Evolutionary conservation across 2,888 invertebrate genomes (phyloP), one percentile per base, ranked within the genome.

Genomic region (Eucera pruinosa): DNA sequence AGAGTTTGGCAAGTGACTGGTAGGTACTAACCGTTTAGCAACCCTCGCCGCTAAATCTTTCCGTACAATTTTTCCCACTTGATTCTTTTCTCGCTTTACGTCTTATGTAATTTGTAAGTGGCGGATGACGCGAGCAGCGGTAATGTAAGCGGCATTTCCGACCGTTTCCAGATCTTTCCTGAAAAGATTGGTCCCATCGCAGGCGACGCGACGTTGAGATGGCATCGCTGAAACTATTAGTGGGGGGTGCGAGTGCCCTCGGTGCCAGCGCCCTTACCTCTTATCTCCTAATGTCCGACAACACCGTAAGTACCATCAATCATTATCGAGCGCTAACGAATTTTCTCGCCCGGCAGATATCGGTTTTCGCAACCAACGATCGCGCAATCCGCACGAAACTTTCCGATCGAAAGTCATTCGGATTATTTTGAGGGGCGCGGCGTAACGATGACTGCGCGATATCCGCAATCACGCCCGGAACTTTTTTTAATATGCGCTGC

Each of bases 191-290:
- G 65, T 33, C 2, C n/a, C 57, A 25, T n/a, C 25, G 18, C 20
- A 54, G 58, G 36, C 45, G 61, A 74, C 52, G 41, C n/a, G n/a
- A n/a, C n/a, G n/a, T n/a, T 33, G 85, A 55, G 61, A 91, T 91
- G 91, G 90, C 91, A 54, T 88, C 89, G 64, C 78, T 91, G 65
- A 88, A 87, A 81, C 78, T 94, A 90, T 90, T 95, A 80, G 92
- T 95, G 76, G 93, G 95, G 25, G 94, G 94, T 47, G 94, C 95
- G 61, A 93, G 94, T 78, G 94, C 95, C 1, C 94, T 94, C 18
- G 93, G 94, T 54, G 94, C 95, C 15, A 95, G 95, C 76, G 95
- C 94, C 45, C 83, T 95, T 18, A 94, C 95, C 0, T 93, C 94
- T 15, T 95, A 95, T 93, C 93, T 94, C 55, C 90, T 95, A 48